Conservation (phyloP, 2,113 vertebrate genomes). For the Heterotilapia buettikoferi region DNA sequence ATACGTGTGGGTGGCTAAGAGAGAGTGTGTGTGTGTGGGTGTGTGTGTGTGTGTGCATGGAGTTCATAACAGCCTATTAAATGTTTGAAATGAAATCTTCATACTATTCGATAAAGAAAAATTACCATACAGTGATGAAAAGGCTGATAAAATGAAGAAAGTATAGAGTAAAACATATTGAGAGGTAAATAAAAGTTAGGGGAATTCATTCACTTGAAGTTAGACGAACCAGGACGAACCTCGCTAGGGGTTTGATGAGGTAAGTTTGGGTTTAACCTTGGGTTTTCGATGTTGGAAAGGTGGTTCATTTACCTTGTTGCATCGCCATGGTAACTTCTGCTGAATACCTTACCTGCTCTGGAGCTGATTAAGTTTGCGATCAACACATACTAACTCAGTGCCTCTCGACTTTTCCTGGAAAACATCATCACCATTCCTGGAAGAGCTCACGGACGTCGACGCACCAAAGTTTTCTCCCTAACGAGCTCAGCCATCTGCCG, state of each 20-base stretch:
- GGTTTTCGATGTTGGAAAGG: accelerated
- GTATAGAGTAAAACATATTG: not conserved
- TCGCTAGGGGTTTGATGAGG: not conserved
- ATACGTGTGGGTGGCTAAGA: not conserved
- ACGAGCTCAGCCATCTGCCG: not conserved
- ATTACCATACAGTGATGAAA: not conserved
- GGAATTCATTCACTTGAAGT: not conserved
- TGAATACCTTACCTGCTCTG: not conserved
- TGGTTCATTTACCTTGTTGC: not conserved
- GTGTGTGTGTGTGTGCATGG: accelerated
- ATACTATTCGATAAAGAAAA: not conserved
- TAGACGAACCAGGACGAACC: not conserved
- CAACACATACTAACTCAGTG: not conserved
- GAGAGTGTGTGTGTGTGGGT: not conserved
- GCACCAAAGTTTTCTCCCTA: not conserved
- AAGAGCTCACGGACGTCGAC: not conserved
- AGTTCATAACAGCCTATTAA: not conserved
- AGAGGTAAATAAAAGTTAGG: not conserved
- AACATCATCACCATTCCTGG: not conserved
- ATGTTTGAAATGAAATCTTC: not conserved
- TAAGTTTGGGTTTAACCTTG: not conserved
- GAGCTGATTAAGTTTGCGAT: not conserved
- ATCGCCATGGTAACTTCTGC: not conserved
- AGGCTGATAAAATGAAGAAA: not conserved
- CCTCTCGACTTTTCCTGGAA: not conserved